Conservation (phyloP, 2,797 vertebrate genomes). For the Poeciliopsis infans region DNA sequence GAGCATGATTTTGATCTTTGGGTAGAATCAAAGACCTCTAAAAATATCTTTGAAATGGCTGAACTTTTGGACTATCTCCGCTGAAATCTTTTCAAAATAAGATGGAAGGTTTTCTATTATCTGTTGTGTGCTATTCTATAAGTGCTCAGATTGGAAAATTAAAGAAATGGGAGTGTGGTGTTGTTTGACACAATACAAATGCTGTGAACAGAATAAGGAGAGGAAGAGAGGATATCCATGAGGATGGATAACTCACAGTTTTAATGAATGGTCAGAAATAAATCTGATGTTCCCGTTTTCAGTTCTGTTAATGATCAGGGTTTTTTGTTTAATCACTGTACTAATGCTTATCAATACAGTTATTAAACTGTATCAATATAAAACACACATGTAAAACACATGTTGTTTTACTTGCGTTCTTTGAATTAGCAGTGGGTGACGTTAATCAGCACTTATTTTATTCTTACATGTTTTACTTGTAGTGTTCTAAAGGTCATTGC, state of each 20-base stretch:
- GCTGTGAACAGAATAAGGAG: background rate
- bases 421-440: background rate
- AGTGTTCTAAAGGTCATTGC: too few relatives aligned
- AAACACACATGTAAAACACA: background rate
- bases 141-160: background rate
- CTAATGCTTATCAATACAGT: background rate
- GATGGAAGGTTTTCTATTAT: background rate
- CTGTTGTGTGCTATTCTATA: background rate
- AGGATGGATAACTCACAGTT: background rate
- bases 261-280: background rate
- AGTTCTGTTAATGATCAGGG: background rate
- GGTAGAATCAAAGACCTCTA: background rate
- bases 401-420: background rate
- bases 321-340: background rate
- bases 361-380: background rate
- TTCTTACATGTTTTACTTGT: background rate
- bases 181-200: background rate
- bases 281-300: background rate
- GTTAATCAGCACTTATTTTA: background rate
- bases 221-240: background rate
- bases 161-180: background rate
- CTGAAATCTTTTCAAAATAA: background rate
- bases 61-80: background rate
- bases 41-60: background rate
- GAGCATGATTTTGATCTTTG: constrained; percentile 29